Evolutionary conservation across 2,797 vertebrate species (phyloP).

Genomic region (Trichosurus vulpecula): DNA sequence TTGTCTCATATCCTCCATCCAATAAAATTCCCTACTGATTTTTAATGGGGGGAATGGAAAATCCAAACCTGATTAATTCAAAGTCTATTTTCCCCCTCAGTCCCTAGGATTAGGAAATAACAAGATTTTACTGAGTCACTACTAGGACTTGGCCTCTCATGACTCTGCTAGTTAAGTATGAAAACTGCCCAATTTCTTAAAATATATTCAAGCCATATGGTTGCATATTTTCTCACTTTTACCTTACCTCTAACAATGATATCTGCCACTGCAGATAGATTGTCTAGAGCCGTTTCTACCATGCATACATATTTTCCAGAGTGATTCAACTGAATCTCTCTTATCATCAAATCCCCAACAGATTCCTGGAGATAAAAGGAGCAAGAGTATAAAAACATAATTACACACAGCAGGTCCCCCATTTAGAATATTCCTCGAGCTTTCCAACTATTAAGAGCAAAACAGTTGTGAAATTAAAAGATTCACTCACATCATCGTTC

Average conservation of each 20-base stretch:
- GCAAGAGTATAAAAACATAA: slow-evolving; percentile 66
- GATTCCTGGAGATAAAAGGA: slow-evolving; percentile 86
- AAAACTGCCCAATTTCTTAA: not conserved
- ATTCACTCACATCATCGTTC: slow-evolving; percentile 66
- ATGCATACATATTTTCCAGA: slow-evolving; percentile 91
- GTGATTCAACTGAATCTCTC: slow-evolving; percentile 92
- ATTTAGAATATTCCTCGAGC: slow-evolving; percentile 67
- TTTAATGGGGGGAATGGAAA: not conserved
- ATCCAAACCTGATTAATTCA: not conserved
- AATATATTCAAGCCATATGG: not conserved
- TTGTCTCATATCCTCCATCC: no score
- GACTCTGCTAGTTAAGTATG: not conserved
- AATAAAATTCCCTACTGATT: not conserved
- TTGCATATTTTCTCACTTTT: not conserved
- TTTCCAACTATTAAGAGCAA: slow-evolving; percentile 75
- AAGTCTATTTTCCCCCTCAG: accelerated
- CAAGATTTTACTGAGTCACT: not conserved
- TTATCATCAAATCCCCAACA: slow-evolving; percentile 93
- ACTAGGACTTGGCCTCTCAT: not conserved
- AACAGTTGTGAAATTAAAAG: slow-evolving; percentile 76
- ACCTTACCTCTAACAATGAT: slow-evolving; percentile 91
- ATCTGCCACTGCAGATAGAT: slow-evolving; percentile 88
- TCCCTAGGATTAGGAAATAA: not conserved
- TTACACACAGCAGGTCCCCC: slow-evolving; percentile 55
- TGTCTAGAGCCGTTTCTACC: slow-evolving; percentile 90